These are phyloP conservation scores for Boulengerochromis microlepis DNA, from an alignment of 2,113 vertebrate species.

Conservation along the genomic window DNA sequence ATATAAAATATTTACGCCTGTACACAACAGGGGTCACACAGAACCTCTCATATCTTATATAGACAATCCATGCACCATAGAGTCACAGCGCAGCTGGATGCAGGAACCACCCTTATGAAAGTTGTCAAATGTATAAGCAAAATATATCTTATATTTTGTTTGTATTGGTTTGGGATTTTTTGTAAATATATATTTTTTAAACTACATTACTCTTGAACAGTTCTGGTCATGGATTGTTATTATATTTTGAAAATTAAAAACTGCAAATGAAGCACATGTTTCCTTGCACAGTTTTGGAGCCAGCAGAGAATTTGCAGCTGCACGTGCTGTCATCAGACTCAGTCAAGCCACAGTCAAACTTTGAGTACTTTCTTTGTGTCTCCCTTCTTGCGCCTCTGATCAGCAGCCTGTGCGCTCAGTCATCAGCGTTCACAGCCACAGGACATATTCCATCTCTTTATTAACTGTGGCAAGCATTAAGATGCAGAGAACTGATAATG, in stretches of 20 bases:
- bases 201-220: background rate
- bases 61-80: constrained; percentile 21
- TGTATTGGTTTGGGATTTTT: background rate
- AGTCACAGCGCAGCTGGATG: background rate
- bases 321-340: background rate
- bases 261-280: background rate
- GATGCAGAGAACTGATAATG: constrained; percentile 53
- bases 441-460: constrained; percentile 52
- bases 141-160: background rate
- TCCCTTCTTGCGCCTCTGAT: background rate
- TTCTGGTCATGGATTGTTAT: background rate
- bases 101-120: background rate
- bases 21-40: constrained; percentile 10
- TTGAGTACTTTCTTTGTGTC: background rate
- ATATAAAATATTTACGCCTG: constrained; percentile 42
- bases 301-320: background rate
- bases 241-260: background rate
- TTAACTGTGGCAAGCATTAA: constrained; percentile 48
- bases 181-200: background rate
- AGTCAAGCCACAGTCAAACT: background rate
- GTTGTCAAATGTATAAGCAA: background rate
- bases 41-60: constrained; percentile 17
- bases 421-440: constrained; percentile 6
- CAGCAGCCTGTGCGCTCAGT: background rate
- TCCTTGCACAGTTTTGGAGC: background rate